phyloP scores from a whole-genome alignment of 2,113 vertebrate species.

The Notarius quadriscutis region DNA sequence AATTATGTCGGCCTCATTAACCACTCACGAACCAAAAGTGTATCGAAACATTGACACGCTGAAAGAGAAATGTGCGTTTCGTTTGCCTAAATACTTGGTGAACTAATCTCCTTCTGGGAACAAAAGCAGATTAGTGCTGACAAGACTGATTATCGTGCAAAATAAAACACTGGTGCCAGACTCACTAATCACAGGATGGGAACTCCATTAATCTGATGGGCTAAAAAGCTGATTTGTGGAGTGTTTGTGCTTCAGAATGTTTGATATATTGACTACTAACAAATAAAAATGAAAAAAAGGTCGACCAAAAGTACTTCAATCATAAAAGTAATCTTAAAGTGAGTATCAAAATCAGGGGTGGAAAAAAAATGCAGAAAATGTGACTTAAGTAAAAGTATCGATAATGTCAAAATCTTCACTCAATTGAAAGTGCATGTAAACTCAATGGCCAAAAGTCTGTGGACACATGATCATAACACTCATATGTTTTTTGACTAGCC shows the following conservation, averaged over 20 bases:
- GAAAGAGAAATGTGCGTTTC: not conserved
- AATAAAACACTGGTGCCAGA: constrained; percentile 30
- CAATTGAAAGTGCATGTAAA: not conserved
- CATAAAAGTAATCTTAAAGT: not conserved
- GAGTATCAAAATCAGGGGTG: not conserved
- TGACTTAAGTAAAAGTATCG: not conserved
- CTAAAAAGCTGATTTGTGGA: not conserved
- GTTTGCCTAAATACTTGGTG: not conserved
- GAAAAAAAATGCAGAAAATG: not conserved
- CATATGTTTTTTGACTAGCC: not conserved
- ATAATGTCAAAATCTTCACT: not conserved
- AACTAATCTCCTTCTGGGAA: constrained; percentile 19
- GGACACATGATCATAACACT: not conserved
- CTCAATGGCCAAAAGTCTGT: not conserved
- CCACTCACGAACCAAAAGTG: not conserved
- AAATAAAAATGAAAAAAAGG: not conserved
- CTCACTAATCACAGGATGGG: constrained; percentile 25
- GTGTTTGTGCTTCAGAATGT: constrained; percentile 3
- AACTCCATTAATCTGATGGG: not conserved
- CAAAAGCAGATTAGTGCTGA: constrained; percentile 14
- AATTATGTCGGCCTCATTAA: not conserved
- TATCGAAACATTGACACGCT: not conserved
- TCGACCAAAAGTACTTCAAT: not conserved
- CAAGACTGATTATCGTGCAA: constrained; percentile 27
- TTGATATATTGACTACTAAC: not conserved